Evolutionary conservation across 2,888 invertebrate genomes (phyloP), one percentile per base, ranked within the genome.

Genomic region (Serrognathus titanus): DNA sequence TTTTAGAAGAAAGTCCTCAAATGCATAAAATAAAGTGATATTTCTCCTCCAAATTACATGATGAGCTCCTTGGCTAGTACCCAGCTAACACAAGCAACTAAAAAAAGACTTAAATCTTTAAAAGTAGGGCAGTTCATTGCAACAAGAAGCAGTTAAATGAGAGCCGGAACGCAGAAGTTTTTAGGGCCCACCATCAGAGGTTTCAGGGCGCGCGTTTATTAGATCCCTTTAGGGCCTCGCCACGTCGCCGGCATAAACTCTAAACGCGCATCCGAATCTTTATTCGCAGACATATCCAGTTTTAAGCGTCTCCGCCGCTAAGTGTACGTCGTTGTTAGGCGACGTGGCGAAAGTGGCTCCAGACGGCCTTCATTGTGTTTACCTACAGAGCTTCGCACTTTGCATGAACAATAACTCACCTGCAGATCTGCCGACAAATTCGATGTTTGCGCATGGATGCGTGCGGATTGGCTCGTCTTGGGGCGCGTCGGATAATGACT

Each of bases 371-470:
- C 63, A 65, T 65, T 63, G 63, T 71, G 70, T 73, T 72, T 72
- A 70, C 72, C 69, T 70, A 73, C 73, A 73, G 64, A 63, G 71
- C 68, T 73, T 73, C 71, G 71, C 73, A 73, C 73, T 73, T 71
- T 71, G 67, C 71, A 71, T 68, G 66, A 67, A 70, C 71, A 69
- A 71, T 72, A 71, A 71, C 69, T 71, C 58, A 60, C 60, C 62
- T 64, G 63, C 61, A 59, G 65, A 65, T 64, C 55, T 62, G 62
- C 64, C 65, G 65, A 66, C 64, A 60, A 58, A 49, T 57, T 49
- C 53, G 58, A 61, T 61, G 57, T 61, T 61, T 62, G 63, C 57
- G 56, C 51, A 49, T 43, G 60, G 59, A 64, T 61, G 59, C 59
- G 60, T 52, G 52, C 36, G 41, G 37, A 52, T 37, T 52, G 43